Evolutionary conservation across 2,797 vertebrate genomes (phyloP).

Genomic region (Oryzias sinensis): DNA sequence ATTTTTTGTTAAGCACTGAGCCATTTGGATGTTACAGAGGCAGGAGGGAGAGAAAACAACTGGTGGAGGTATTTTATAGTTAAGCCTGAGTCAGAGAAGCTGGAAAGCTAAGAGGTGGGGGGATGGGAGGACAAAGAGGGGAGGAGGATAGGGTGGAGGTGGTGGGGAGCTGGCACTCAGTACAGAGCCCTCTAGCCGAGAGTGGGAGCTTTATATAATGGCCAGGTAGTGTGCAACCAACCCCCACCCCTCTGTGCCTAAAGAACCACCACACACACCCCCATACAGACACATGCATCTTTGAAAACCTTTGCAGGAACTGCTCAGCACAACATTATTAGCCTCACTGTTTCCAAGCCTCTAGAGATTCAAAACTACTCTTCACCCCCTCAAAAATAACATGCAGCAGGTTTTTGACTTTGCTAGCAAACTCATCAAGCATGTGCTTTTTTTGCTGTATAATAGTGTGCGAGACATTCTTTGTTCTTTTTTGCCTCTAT

Average conservation of each 20-base stretch:
- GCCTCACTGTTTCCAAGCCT: slow-evolving; percentile 54
- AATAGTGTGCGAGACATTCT: not conserved
- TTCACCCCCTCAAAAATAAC: slow-evolving; percentile 48
- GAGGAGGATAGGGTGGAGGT: slow-evolving; percentile 46
- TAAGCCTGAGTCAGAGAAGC: slow-evolving; percentile 76
- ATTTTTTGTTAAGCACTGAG: slow-evolving; percentile 43
- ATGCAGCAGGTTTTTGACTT: slow-evolving; percentile 25
- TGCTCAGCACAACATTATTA: slow-evolving; percentile 64
- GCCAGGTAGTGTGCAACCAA: slow-evolving; percentile 68
- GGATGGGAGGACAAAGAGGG: slow-evolving; percentile 68
- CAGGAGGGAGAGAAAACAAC: slow-evolving; percentile 70
- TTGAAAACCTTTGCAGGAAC: slow-evolving; percentile 57
- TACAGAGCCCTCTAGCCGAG: slow-evolving; percentile 65
- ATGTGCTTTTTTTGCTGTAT: slow-evolving; percentile 3
- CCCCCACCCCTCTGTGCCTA: slow-evolving; percentile 42
- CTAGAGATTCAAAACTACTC: slow-evolving; percentile 50
- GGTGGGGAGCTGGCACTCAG: slow-evolving; percentile 61
- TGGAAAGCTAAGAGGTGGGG: slow-evolving; percentile 75
- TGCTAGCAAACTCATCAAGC: slow-evolving; percentile 10
- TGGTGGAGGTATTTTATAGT: slow-evolving; percentile 76
- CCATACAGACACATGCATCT: slow-evolving; percentile 53
- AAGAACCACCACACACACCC: slow-evolving; percentile 54
- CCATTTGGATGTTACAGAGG: slow-evolving; percentile 53
- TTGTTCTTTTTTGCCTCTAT: not conserved
- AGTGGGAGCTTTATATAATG: slow-evolving; percentile 74